phyloP scores from a whole-genome alignment of 2,113 vertebrate genomes.

The Pantherophis guttatus region DNA sequence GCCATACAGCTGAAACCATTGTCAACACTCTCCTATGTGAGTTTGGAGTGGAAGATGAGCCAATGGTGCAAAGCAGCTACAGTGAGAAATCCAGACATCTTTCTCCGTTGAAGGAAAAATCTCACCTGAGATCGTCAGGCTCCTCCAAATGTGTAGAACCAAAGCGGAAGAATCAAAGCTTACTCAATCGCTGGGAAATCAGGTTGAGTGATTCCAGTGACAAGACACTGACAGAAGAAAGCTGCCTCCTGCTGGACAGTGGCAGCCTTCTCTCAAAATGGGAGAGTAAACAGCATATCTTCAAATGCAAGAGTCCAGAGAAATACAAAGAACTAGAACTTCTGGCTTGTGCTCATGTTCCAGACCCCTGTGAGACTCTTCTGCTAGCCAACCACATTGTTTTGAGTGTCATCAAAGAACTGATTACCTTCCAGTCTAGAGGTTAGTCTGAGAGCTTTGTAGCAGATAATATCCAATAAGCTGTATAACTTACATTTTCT shows the following conservation, averaged over 20 bases:
- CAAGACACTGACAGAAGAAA: neutral
- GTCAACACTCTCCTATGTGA: conserved; percentile 8
- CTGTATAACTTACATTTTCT: neutral
- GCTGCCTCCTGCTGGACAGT: neutral
- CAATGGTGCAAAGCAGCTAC: neutral
- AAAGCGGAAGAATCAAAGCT: neutral
- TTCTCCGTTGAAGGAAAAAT: neutral
- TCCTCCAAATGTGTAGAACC: neutral
- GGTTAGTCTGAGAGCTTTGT: neutral
- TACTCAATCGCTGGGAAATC: conserved; percentile 7
- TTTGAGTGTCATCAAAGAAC: conserved; percentile 18
- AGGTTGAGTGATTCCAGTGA: neutral
- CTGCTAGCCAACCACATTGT: conserved; percentile 20
- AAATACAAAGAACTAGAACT: neutral
- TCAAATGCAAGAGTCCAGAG: neutral
- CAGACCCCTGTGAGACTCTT: neutral
- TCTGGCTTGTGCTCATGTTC: neutral
- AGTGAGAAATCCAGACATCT: neutral
- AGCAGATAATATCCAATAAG: too few relatives aligned
- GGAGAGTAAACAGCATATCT: conserved; percentile 12
- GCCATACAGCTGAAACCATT: conserved; percentile 2
- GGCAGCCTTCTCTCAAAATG: conserved; percentile 13
- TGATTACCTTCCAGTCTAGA: neutral
- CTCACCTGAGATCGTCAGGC: neutral
- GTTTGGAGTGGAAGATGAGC: neutral